Conservation (phyloP, 2,113 vertebrate species). For the Nyctereutes procyonoides region DNA sequence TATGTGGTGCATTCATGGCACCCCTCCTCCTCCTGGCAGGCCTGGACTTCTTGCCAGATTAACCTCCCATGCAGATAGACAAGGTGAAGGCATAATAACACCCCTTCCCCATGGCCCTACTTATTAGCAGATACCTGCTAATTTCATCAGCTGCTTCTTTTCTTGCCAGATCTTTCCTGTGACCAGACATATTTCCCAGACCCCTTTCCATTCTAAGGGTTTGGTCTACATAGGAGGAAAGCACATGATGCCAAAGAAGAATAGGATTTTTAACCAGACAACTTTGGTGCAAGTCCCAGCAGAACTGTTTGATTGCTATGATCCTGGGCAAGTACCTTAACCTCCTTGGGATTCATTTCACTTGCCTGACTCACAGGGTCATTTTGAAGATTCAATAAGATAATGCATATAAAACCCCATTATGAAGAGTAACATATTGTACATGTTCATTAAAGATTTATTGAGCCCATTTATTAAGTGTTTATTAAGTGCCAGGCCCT, state of each 20-base stretch:
- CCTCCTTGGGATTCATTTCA: neutral
- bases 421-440: neutral
- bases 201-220: neutral
- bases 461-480: neutral
- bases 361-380: conserved; percentile 56
- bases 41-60: neutral
- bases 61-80: neutral
- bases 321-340: neutral
- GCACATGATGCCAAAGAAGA: neutral
- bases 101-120: neutral
- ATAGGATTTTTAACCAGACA: neutral
- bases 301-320: neutral
- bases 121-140: neutral
- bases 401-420: conserved; percentile 43
- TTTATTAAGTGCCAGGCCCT: neutral
- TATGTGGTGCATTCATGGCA: neutral
- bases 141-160: neutral
- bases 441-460: conserved; percentile 24
- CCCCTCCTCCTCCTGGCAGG: neutral
- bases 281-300: neutral
- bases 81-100: neutral
- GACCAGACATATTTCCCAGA: neutral
- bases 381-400: conserved; percentile 61
- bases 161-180: neutral
- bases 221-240: neutral